phyloP scores from a whole-genome alignment of 1,140 invertebrate genomes.

The Ceratoteleas bidentatus region DNA sequence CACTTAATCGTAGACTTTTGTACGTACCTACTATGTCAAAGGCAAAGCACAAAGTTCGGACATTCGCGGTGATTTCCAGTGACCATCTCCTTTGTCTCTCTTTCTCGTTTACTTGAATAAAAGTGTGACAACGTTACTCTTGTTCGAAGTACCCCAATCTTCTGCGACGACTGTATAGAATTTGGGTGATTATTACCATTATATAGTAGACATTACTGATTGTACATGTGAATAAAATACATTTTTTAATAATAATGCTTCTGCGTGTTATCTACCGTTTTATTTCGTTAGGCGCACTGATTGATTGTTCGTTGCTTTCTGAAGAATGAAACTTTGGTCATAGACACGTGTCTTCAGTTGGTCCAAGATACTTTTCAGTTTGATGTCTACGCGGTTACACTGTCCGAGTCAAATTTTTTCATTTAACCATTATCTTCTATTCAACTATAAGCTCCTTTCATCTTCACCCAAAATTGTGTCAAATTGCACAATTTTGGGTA shows the following conservation, averaged over 20 bases:
- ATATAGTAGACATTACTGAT: not conserved
- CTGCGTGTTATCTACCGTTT: not conserved
- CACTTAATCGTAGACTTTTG: conserved; percentile 57
- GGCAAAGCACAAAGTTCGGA: conserved; percentile 35
- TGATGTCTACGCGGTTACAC: no score
- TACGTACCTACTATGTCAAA: conserved; percentile 31
- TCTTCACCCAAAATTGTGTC: no score
- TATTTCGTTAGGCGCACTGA: not conserved
- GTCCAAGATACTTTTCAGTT: no score
- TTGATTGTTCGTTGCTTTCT: not conserved
- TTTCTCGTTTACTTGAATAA: conserved; percentile 18
- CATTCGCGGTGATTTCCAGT: conserved; percentile 3
- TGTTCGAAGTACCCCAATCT: not conserved
- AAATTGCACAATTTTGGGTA: no score
- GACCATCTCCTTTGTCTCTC: conserved; percentile 34
- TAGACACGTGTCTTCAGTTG: not conserved
- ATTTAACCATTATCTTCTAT: no score
- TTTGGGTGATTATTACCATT: not conserved
- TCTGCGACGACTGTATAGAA: conserved; percentile 1
- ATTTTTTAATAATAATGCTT: conserved; percentile 3
- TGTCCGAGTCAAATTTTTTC: no score
- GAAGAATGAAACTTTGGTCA: not conserved
- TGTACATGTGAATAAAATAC: not conserved
- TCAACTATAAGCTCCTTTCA: no score
- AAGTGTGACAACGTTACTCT: not conserved